Percentiles rank a stretch among this genome's conserved stretches.
Conservation (phyloP, 2,797 vertebrate genomes). For the Pelobates cultripes region DNA sequence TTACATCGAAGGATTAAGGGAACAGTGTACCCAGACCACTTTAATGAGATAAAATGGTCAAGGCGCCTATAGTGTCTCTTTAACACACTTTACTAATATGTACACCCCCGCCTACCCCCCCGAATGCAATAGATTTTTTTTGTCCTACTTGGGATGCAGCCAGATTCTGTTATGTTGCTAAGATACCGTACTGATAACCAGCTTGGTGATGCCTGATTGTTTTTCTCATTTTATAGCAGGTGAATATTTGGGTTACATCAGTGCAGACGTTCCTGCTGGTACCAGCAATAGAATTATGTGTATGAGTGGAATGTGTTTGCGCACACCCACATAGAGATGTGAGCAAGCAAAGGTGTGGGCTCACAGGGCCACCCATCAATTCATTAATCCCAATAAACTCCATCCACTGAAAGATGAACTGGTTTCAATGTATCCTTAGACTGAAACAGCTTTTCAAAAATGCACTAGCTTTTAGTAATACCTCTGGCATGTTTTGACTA, state of each 20-base stretch:
- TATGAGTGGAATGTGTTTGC: slow-evolving; percentile 23
- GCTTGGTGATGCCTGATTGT: not conserved
- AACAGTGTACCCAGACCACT: no score
- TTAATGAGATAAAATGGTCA: no score
- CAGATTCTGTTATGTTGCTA: slow-evolving; percentile 17
- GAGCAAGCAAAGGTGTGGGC: slow-evolving; percentile 4
- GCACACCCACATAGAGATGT: slow-evolving; percentile 12
- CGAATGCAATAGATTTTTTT: no score
- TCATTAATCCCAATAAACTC: not conserved
- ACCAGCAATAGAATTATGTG: not conserved
- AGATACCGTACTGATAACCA: slow-evolving; percentile 12
- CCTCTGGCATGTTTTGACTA: no score
- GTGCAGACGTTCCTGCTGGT: slow-evolving; percentile 1
- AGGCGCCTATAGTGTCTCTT: no score
- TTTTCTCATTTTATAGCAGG: not conserved
- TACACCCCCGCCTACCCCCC: no score
- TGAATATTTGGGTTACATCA: slow-evolving; percentile 34
- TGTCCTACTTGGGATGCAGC: slow-evolving; percentile 18
- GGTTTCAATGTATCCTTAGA: no score
- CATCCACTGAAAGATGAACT: not conserved
- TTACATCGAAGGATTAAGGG: no score
- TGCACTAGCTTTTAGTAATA: no score
- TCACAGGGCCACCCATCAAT: not conserved
- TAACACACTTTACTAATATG: no score
- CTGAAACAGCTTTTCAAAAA: no score